Conservation (phyloP, 2,888 invertebrate genomes). For the Plemyria rubiginata region DNA sequence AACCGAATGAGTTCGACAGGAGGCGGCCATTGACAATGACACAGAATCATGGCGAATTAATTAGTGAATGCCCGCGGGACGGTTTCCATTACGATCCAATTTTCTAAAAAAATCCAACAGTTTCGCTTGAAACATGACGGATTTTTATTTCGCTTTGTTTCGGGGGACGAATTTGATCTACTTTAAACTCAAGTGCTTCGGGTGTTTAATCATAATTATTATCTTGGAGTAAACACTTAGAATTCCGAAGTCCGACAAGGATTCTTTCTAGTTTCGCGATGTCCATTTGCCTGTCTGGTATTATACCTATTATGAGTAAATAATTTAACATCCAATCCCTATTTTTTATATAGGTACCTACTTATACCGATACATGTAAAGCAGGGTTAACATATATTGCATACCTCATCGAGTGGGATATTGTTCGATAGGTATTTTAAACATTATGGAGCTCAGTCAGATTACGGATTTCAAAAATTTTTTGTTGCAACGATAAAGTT, state of each 20-base stretch:
- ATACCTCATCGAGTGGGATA: not conserved
- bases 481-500: too few relatives aligned
- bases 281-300: not conserved
- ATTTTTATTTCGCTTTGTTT: slow-evolving; percentile 67
- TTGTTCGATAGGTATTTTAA: not conserved
- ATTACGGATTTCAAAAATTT: too few relatives aligned
- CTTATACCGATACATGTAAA: not conserved
- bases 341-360: not conserved
- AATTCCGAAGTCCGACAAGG: too few relatives aligned
- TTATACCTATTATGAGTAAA: too few relatives aligned
- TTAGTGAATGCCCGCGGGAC: slow-evolving; percentile 49
- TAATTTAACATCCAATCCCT: too few relatives aligned
- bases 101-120: slow-evolving; percentile 45
- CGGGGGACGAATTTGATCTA: not conserved
- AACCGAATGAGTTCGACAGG: slow-evolving; percentile 48
- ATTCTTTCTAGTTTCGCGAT: too few relatives aligned
- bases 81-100: slow-evolving; percentile 53
- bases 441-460: not conserved
- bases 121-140: slow-evolving; percentile 55
- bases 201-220: too few relatives aligned
- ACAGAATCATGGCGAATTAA: slow-evolving; percentile 55
- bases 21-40: slow-evolving; percentile 47
- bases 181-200: not conserved
- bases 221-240: too few relatives aligned
- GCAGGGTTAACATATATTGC: not conserved